phyloP scores from a whole-genome alignment of 2,113 vertebrate species.

The Rissa tridactyla region DNA sequence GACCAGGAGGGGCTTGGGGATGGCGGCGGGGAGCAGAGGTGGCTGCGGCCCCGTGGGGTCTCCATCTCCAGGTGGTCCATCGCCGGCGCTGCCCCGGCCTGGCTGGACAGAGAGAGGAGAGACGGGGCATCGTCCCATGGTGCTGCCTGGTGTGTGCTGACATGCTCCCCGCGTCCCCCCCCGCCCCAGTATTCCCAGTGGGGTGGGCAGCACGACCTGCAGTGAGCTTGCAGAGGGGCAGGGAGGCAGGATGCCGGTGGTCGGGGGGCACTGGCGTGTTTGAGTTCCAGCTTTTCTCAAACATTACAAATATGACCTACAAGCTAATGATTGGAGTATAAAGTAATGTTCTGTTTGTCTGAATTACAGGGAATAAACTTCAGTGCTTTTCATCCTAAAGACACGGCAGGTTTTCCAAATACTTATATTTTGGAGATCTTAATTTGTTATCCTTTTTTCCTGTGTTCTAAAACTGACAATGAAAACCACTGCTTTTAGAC shows the following conservation, averaged over 20 bases:
- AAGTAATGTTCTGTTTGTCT: neutral
- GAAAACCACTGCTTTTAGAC: neutral
- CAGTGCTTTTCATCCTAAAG: neutral
- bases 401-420: neutral
- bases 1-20: slow-evolving; percentile 62
- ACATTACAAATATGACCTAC: rapidly evolving
- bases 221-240: neutral
- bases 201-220: neutral
- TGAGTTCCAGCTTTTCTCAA: neutral
- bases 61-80: neutral
- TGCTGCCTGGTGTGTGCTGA: rapidly evolving
- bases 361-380: neutral
- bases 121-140: rapidly evolving
- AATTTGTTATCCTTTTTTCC: neutral
- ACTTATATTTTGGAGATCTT: neutral
- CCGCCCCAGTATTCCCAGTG: neutral
- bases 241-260: neutral
- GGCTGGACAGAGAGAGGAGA: slow-evolving; percentile 33
- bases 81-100: neutral
- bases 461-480: neutral
- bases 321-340: neutral
- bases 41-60: rapidly evolving
- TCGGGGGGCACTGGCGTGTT: rapidly evolving
- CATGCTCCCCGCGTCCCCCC: too few species aligned
- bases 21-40: neutral